A percentile compares a stretch with the other conserved stretches of the same genome.
Evolutionary conservation across 2,888 invertebrate species (phyloP).

Genomic region (Coelogynopora nodosa): DNA sequence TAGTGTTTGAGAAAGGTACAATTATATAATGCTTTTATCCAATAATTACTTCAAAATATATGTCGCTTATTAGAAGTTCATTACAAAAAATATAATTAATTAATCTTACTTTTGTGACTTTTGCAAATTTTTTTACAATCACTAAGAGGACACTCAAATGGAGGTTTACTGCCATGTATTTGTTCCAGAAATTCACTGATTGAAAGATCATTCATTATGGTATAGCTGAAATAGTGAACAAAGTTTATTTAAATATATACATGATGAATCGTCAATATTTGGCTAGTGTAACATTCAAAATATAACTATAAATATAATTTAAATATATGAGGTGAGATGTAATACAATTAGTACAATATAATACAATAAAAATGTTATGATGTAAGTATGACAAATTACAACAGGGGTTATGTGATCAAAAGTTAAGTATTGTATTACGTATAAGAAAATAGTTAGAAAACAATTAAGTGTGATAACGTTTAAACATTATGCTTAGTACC

Average conservation of each 20-base stretch:
- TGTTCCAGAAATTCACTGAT: slow-evolving; percentile 79
- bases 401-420: too few species aligned
- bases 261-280: too few species aligned
- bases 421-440: too few species aligned
- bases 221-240: neutral
- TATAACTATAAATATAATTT: neutral
- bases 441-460: too few species aligned
- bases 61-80: too few species aligned
- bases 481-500: too few species aligned
- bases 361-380: too few species aligned
- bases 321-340: neutral
- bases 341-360: too few species aligned
- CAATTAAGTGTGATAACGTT: too few species aligned
- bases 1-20: too few species aligned
- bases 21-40: neutral
- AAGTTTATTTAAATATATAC: neutral
- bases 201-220: neutral
- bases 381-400: too few species aligned
- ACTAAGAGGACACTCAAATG: slow-evolving; percentile 79
- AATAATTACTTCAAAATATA: too few species aligned
- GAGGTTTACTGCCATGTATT: slow-evolving; percentile 75
- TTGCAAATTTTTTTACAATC: slow-evolving; percentile 81
- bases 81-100: neutral
- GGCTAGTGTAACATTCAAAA: neutral
- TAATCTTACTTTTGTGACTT: slow-evolving; percentile 47